These are phyloP conservation scores for Psilopogon haemacephalus DNA, from an alignment of 2,113 vertebrate species.

Conservation along the genomic window DNA sequence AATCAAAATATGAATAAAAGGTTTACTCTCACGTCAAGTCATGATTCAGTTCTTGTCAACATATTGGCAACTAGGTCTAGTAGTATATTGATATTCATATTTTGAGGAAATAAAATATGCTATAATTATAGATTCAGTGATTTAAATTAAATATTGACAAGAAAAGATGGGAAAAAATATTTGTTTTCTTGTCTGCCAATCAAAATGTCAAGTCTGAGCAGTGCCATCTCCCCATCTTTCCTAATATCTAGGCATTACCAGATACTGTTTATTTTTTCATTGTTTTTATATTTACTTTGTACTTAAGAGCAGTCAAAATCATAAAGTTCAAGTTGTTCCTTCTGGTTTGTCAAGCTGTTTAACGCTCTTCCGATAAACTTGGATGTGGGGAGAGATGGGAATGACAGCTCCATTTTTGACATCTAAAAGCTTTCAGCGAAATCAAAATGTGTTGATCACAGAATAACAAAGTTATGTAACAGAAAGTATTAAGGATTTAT, in stretches of 20 bases:
- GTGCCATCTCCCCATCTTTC: background rate
- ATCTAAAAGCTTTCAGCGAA: background rate
- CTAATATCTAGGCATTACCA: background rate
- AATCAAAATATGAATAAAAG: background rate
- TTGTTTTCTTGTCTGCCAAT: slow-evolving; percentile 39
- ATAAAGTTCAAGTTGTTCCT: slow-evolving; percentile 28
- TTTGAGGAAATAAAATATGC: background rate
- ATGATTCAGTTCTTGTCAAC: slow-evolving; percentile 27
- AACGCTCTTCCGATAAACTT: background rate
- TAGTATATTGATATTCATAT: background rate
- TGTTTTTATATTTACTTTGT: background rate
- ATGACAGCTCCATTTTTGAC: background rate
- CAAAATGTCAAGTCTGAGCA: slow-evolving; percentile 23
- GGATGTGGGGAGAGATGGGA: background rate
- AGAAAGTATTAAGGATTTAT: background rate
- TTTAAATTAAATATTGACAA: slow-evolving; percentile 41
- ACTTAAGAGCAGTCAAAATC: background rate
- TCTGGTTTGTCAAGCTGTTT: slow-evolving; percentile 4
- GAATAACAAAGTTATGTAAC: background rate
- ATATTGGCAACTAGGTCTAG: slow-evolving; percentile 9
- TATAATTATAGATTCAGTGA: background rate
- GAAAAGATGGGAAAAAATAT: background rate
- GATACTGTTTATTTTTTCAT: slow-evolving; percentile 1
- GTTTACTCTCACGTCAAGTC: background rate
- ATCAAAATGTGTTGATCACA: background rate